Conservation (phyloP, 2,797 vertebrate species). For the Spea hammondii region DNA sequence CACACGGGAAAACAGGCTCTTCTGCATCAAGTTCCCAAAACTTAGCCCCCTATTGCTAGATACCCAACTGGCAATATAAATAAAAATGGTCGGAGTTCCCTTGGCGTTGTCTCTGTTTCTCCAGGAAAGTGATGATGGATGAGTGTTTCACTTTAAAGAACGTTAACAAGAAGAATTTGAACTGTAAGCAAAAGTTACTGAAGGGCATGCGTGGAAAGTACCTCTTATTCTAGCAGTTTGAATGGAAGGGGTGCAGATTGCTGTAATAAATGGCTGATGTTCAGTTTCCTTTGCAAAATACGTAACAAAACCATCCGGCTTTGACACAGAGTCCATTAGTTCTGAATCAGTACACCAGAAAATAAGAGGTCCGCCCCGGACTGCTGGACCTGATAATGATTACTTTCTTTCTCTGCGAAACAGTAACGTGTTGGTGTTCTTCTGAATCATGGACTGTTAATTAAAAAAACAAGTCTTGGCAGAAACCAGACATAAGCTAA, state of each 20-base stretch:
- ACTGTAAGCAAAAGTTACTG: too few species aligned
- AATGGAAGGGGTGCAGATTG: not conserved
- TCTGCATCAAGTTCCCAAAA: too few species aligned
- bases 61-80: too few species aligned
- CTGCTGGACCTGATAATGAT: fast-evolving
- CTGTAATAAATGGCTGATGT: not conserved
- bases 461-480: not conserved
- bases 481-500: not conserved
- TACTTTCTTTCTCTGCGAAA: not conserved
- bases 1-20: too few species aligned
- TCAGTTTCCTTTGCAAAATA: conserved; percentile 5
- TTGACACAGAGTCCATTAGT: conserved; percentile 7
- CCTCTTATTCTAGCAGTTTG: too few species aligned
- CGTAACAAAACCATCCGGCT: conserved; percentile 21
- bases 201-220: too few species aligned
- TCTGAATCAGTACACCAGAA: conserved; percentile 35
- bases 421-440: not conserved
- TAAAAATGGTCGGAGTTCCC: too few species aligned
- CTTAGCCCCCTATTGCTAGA: too few species aligned
- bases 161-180: too few species aligned
- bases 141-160: too few species aligned
- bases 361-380: not conserved
- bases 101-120: too few species aligned
- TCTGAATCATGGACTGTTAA: not conserved
- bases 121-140: too few species aligned